Evolutionary conservation across 2,888 invertebrate species (phyloP).

Genomic region (Drosophila testacea): DNA sequence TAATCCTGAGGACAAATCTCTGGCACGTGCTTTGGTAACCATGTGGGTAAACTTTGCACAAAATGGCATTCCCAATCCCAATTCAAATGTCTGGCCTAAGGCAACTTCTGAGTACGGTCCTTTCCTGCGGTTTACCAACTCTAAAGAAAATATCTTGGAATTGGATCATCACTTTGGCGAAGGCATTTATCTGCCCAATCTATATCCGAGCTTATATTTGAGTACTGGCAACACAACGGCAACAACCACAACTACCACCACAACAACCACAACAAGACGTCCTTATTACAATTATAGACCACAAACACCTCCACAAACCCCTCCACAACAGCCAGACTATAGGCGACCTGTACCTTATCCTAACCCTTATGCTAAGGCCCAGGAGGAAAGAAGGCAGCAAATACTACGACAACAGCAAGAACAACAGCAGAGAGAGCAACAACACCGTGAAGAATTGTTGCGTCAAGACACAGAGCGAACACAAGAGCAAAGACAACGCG

Average conservation of each 20-base stretch:
- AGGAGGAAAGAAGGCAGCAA: constrained; percentile 33
- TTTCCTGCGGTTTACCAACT: constrained; percentile 81
- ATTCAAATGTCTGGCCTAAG: constrained; percentile 75
- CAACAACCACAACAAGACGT: constrained; percentile 32
- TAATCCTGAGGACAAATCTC: constrained; percentile 80
- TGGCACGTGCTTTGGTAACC: constrained; percentile 85
- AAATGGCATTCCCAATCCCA: constrained; percentile 73
- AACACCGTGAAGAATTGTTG: constrained; percentile 32
- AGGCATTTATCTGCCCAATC: constrained; percentile 79
- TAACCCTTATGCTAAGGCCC: constrained; percentile 9
- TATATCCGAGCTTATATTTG: constrained; percentile 56
- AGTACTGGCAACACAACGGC: constrained; percentile 24
- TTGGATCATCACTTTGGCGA: constrained; percentile 83
- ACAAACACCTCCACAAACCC: too few species aligned
- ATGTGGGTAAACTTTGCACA: constrained; percentile 84
- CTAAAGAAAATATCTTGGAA: constrained; percentile 60
- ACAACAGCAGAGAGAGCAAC: constrained; percentile 15
- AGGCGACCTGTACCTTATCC: not conserved
- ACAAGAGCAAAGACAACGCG: constrained; percentile 33
- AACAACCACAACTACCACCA: constrained; percentile 28
- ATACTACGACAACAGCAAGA: constrained; percentile 23
- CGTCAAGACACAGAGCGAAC: constrained; percentile 27
- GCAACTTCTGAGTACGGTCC: constrained; percentile 82
- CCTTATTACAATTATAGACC: constrained; percentile 18
- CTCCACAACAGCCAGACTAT: constrained; percentile 13